Evolutionary conservation across 2,113 vertebrate species (phyloP).

Genomic region (Hystrix cristata): DNA sequence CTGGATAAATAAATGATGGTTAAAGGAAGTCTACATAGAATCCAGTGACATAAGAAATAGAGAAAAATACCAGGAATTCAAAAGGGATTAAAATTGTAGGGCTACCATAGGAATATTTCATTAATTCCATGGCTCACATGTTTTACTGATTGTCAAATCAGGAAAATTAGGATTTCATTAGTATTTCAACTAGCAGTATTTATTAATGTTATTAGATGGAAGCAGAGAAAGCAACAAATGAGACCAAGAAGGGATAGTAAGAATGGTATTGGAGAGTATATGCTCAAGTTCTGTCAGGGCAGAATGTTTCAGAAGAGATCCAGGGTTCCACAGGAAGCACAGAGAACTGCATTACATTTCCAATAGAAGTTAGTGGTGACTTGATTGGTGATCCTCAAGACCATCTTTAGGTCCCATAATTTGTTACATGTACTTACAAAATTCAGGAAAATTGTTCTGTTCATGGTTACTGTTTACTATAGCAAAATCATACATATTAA

Average conservation of each 20-base stretch:
- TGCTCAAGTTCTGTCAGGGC: neutral
- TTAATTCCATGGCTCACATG: slow-evolving; percentile 18
- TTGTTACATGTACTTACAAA: neutral
- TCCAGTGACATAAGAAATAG: neutral
- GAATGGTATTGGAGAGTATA: neutral
- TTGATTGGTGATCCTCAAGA: neutral
- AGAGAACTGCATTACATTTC: neutral
- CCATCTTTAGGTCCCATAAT: neutral
- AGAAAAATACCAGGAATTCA: slow-evolving; percentile 12
- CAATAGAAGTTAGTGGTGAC: neutral
- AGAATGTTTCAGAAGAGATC: neutral
- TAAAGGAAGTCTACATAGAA: neutral
- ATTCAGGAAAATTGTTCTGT: neutral
- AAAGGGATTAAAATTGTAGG: slow-evolving; percentile 9
- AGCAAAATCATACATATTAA: neutral
- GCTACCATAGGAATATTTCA: neutral
- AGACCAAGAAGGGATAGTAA: neutral
- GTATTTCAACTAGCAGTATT: neutral
- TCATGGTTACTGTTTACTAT: neutral
- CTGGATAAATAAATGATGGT: neutral
- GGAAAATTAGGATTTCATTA: slow-evolving; percentile 50
- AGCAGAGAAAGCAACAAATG: slow-evolving; percentile 1
- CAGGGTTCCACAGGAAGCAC: neutral
- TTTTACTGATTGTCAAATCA: neutral
- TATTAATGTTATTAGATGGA: neutral